Conservation (phyloP, 2,888 invertebrate genomes). For the Clitarchus hookeri region DNA sequence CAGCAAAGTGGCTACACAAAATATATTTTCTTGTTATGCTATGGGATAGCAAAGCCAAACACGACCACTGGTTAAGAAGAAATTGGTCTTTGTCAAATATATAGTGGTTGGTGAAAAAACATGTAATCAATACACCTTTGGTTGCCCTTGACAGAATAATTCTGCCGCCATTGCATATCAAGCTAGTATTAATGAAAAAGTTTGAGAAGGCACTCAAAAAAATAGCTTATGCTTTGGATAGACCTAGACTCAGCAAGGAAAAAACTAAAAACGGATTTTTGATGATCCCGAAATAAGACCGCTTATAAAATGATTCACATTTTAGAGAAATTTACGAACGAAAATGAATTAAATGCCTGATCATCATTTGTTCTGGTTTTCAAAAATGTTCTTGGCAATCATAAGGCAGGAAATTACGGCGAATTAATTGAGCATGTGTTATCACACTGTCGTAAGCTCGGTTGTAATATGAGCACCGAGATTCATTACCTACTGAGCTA, state of each 20-base stretch:
- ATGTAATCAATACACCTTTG: conserved; percentile 3
- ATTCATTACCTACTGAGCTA: neutral
- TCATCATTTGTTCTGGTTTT: conserved; percentile 20
- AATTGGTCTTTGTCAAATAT: neutral
- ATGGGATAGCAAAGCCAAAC: conserved; percentile 9
- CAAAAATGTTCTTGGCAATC: conserved; percentile 26
- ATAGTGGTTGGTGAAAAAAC: conserved; percentile 10
- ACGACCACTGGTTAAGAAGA: neutral
- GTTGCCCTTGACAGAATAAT: neutral
- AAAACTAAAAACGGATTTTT: conserved; percentile 12
- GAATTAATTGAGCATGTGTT: conserved; percentile 26
- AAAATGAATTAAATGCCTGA: conserved; percentile 15
- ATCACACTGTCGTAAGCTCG: conserved; percentile 2
- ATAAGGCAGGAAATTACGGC: conserved; percentile 23
- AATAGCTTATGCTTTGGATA: neutral
- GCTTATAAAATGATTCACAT: conserved; percentile 12
- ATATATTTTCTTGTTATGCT: too few relatives aligned
- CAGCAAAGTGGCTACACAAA: too few relatives aligned
- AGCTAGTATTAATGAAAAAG: neutral
- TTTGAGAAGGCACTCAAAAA: conserved; percentile 16
- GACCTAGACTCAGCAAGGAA: neutral
- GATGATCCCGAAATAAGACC: neutral
- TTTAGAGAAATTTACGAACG: neutral
- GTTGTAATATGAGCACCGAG: conserved; percentile 17
- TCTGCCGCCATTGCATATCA: neutral